A percentile compares a stretch with the other conserved stretches of the same genome.
Evolutionary conservation across 2,888 invertebrate species (phyloP).

Genomic region (Clivina fossor): DNA sequence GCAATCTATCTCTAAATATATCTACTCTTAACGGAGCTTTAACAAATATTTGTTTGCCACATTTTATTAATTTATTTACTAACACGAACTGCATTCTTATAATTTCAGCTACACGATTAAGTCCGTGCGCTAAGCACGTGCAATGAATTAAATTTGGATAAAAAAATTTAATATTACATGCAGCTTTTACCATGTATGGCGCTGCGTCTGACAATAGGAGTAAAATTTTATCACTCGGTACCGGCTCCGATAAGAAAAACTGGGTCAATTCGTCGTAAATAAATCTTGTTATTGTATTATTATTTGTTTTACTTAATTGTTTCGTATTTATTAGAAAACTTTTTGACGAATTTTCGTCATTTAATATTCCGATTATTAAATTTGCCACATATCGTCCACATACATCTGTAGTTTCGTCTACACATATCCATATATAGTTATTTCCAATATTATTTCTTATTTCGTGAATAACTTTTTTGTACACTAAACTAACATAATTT

Average conservation of each 20-base stretch:
- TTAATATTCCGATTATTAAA: slow-evolving; percentile 24
- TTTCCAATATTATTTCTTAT: slow-evolving; percentile 29
- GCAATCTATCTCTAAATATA: slow-evolving; percentile 42
- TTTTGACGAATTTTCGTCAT: slow-evolving; percentile 21
- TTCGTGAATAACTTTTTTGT: slow-evolving; percentile 22
- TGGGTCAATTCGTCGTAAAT: slow-evolving; percentile 13
- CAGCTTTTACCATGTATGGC: slow-evolving; percentile 10
- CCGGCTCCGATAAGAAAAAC: slow-evolving; percentile 3
- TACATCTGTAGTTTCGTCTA: slow-evolving; percentile 38
- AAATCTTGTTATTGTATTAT: slow-evolving; percentile 3
- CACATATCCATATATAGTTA: slow-evolving; percentile 39
- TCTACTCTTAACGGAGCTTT: slow-evolving; percentile 42
- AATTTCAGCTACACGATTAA: slow-evolving; percentile 6
- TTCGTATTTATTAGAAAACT: slow-evolving; percentile 24
- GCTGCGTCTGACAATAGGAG: no score
- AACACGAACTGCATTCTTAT: slow-evolving; percentile 1
- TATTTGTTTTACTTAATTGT: slow-evolving; percentile 20
- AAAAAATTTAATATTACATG: slow-evolving; percentile 1
- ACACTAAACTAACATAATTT: slow-evolving; percentile 35
- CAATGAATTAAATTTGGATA: slow-evolving; percentile 10
- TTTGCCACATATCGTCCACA: slow-evolving; percentile 36
- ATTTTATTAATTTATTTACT: slow-evolving; percentile 42
- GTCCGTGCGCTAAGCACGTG: slow-evolving; percentile 3
- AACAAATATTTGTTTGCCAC: slow-evolving; percentile 44
- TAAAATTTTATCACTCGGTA: slow-evolving; percentile 10